Conservation (phyloP, 2,888 invertebrate species). For the Acronicta psi region DNA sequence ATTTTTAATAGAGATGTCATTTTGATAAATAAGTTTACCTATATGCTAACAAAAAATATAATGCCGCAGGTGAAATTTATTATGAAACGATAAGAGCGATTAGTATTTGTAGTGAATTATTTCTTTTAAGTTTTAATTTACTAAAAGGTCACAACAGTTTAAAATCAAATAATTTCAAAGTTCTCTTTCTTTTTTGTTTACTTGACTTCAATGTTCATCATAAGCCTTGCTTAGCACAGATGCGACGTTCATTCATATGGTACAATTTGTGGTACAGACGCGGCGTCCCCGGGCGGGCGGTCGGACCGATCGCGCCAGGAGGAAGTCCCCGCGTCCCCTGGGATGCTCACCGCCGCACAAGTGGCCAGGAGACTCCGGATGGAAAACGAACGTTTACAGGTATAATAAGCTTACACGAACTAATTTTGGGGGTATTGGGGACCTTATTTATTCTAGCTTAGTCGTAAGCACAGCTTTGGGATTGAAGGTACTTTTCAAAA, state of each 20-base stretch:
- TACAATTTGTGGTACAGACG: slow-evolving; percentile 65
- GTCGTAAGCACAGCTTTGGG: background rate
- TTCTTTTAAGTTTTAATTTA: too few relatives aligned
- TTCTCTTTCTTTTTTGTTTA: background rate
- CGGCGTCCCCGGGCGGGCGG: slow-evolving; percentile 81
- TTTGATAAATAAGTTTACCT: slow-evolving; percentile 32
- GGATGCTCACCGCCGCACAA: slow-evolving; percentile 88
- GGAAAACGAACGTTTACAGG: slow-evolving; percentile 93
- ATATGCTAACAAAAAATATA: slow-evolving; percentile 16
- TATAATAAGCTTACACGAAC: slow-evolving; percentile 41
- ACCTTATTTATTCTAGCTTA: slow-evolving; percentile 16
- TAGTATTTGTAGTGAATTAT: too few relatives aligned
- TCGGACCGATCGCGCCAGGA: slow-evolving; percentile 85
- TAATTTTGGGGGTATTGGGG: slow-evolving; percentile 33
- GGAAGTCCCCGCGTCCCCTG: slow-evolving; percentile 86
- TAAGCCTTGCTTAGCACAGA: background rate
- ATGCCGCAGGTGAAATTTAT: too few relatives aligned
- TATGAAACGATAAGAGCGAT: too few relatives aligned
- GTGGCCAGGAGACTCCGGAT: slow-evolving; percentile 90
- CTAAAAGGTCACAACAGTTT: too few relatives aligned
- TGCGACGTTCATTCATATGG: slow-evolving; percentile 10
- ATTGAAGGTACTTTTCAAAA: background rate
- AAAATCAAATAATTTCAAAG: background rate
- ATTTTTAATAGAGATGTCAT: slow-evolving; percentile 37
- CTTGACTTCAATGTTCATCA: background rate